Percentiles rank a stretch among this genome's conserved stretches.
Evolutionary conservation across 2,797 vertebrate species (phyloP).

Genomic region (Sebastes iracundus): DNA sequence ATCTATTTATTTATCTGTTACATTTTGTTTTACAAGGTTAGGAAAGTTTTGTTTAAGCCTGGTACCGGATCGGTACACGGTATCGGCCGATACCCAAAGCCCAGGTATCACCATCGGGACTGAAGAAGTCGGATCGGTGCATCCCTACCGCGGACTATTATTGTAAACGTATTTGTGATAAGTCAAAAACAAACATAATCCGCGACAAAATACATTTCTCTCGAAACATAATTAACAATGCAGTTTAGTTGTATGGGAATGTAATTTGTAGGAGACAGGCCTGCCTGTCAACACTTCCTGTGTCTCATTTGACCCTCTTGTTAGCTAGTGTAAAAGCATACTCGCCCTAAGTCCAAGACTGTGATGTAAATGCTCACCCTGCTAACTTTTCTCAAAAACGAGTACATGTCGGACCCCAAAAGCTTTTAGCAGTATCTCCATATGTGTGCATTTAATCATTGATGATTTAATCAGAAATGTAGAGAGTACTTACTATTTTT

Average conservation of each 20-base stretch:
- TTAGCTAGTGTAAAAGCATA: neutral
- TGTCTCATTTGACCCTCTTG: neutral
- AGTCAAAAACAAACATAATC: too few species aligned
- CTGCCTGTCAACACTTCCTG: neutral
- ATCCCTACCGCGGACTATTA: too few species aligned
- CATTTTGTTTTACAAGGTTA: too few species aligned
- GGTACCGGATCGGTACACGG: too few species aligned
- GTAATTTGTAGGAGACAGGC: accelerated
- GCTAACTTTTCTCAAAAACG: neutral
- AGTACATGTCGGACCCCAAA: neutral
- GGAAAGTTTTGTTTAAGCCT: too few species aligned
- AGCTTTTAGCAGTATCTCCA: neutral
- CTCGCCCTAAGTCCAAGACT: too few species aligned
- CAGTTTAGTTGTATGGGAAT: too few species aligned
- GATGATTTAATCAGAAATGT: neutral
- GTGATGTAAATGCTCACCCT: neutral
- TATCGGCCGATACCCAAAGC: too few species aligned
- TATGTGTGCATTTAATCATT: neutral
- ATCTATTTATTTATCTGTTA: too few species aligned
- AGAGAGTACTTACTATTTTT: neutral
- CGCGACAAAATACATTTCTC: too few species aligned
- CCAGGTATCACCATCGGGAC: accelerated
- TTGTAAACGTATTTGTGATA: too few species aligned
- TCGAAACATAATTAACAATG: accelerated
- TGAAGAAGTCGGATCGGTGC: accelerated